Base-by-base conservation (phyloP, 2,113 vertebrate species). In the Megaptera novaeangliae region DNA sequence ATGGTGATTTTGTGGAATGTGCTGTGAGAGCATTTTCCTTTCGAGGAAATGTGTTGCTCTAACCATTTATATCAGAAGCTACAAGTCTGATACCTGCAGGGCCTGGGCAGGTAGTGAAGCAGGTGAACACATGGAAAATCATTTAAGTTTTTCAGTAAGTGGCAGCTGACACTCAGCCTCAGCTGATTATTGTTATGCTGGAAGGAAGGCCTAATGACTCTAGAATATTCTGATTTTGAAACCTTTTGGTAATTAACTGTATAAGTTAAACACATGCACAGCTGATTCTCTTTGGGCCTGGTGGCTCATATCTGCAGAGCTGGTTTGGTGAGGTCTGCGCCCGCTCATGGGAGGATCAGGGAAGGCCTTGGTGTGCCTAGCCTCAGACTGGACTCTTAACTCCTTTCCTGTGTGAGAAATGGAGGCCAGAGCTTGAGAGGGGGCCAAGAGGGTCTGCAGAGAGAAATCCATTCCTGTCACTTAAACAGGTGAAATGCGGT, bases 1-100 rank as follows among this genome's bases (percentile, higher is more conserved):
- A 41, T 82, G 59, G 29, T 88, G 55, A 77, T 96, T 72, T 49
- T 95, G 81, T 98, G 88, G 80, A 75, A 46, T 91, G 75, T 64
- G n/a, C 84, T 90, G 1, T 68, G 57, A 80, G 55, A 3, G 3
- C 36, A 46, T 96, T 86, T 95, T 95, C 52, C 34, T 95, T 80
- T 90, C 86, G 84, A 94, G 84, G n/a, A 86, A 92, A 41, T 77
- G 39, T 44, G 29, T 93, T 95, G 13, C 8, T 82, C 8, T 84
- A 72, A 87, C 63, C 6, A 1, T 36, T 9, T 75, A 4, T 77
- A 55, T 91, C 57, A 75, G 83, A 96, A 90, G 17, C 55, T 44
- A 29, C 31, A 21, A 78, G 72, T 94, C 36, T 74, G 55, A 80
- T 18, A 66, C 41, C 72, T 68, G 0, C 5, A 52, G 52, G 46